Base-by-base conservation (phyloP, 2,888 invertebrate species). In the Cheilosia variabilis region DNA sequence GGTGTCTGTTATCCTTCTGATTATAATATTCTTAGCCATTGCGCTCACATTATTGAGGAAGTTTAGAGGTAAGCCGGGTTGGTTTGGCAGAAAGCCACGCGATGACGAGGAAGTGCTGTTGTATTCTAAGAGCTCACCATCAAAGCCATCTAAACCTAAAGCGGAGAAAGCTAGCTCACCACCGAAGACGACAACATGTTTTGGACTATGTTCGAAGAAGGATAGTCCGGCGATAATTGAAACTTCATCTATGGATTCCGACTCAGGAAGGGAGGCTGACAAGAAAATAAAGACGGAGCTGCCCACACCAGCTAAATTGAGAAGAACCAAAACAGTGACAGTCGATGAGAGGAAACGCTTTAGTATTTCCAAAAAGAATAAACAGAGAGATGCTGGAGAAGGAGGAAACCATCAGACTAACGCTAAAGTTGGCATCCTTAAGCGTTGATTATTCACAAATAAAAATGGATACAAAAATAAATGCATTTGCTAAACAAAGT, bases 301-400 rank as follows among this genome's bases (percentile, higher is more conserved):
- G 34, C 13, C 17, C 5, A 9, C 22, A 4, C 47, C 71, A 27
- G n/a, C n/a, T 10, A 68, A 62, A 27, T 2, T 66, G 3, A 57
- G 27, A 50, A 2, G n/a, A 3, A 22, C 45, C n/a, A 84, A 79
- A 43, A 22, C 55, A 2, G 31, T 19, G 2, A 15, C 15, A 0
- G 81, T 81, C 4, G 55, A 86, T 41, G 86, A 86, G 45, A 81
- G 43, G 45, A 86, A 81, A 15, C 58, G 71, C 2, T 80, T 76
- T 1, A 66, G 71, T 22, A 66, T 62, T 17, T 66, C 76, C 5
- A 86, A 68, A 13, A 86, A 76, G 31, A 62, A 55, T n/a, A 75
- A 73, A 15, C 60, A 17, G n/a, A 60, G 4, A 22, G 41, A 15
- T 4, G 37, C 15, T 10, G 37, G 7, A 22, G 27, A 2, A 34